These are phyloP conservation scores for Benitochromis conjunctus DNA, from an alignment of 2,113 vertebrate genomes.

Conservation along the genomic window DNA sequence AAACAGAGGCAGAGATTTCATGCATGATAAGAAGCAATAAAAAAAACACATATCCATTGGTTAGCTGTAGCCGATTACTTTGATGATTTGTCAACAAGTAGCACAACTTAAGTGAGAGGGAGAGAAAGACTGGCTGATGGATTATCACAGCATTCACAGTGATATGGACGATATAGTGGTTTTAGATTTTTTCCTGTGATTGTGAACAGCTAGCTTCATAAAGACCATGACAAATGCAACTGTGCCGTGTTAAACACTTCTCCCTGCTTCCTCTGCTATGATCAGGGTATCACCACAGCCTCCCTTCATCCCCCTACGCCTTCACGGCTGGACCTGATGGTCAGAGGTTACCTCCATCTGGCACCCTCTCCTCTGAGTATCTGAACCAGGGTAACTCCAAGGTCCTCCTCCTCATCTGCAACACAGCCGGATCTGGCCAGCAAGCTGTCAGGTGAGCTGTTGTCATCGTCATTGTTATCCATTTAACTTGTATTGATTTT, in stretches of 20 bases:
- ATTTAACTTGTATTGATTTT: background rate
- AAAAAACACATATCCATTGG: background rate
- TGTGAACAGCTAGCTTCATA: background rate
- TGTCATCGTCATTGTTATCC: background rate
- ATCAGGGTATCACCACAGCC: slow-evolving; percentile 77
- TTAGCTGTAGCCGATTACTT: no score
- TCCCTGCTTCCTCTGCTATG: slow-evolving; percentile 1
- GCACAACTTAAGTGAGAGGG: background rate
- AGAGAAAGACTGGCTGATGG: background rate
- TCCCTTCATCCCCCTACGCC: slow-evolving; percentile 75
- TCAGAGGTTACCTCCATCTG: slow-evolving; percentile 54
- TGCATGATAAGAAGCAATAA: background rate
- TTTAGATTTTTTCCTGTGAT: background rate
- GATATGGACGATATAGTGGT: background rate
- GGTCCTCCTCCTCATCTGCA: slow-evolving; percentile 85
- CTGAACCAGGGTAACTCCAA: slow-evolving; percentile 64
- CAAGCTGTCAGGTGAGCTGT: slow-evolving; percentile 79
- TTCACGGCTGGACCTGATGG: slow-evolving; percentile 53
- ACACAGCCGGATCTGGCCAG: slow-evolving; percentile 74
- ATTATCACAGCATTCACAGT: fast-evolving
- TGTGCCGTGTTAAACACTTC: background rate
- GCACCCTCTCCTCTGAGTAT: slow-evolving; percentile 76
- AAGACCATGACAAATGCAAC: background rate
- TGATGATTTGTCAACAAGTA: background rate
- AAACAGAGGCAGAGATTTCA: background rate